Conservation (phyloP, 2,888 invertebrate genomes). For the Lamellibrachia satsuma region DNA sequence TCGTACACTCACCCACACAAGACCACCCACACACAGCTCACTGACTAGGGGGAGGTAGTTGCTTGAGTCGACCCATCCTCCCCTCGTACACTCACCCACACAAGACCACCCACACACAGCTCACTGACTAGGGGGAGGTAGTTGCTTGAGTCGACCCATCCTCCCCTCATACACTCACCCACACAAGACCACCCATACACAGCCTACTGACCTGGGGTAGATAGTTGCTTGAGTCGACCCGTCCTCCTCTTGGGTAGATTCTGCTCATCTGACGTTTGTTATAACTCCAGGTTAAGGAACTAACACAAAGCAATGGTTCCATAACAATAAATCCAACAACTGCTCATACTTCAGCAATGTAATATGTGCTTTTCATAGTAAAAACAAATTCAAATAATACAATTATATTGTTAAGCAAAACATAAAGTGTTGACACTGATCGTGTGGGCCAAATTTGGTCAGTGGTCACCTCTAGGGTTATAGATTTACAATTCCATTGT, state of each 20-base stretch:
- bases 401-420: not conserved
- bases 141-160: constrained; percentile 97
- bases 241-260: constrained; percentile 97
- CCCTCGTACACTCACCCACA: constrained; percentile 83
- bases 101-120: too few relatives aligned
- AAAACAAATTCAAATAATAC: not conserved
- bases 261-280: constrained; percentile 99
- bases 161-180: constrained; percentile 89
- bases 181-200: too few relatives aligned
- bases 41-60: constrained; percentile 97
- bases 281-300: constrained; percentile 70
- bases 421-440: not conserved
- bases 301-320: too few relatives aligned
- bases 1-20: constrained; percentile 77
- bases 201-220: constrained; percentile 86
- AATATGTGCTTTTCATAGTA: not conserved
- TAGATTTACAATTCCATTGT: not conserved
- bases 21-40: constrained; percentile 68
- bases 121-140: constrained; percentile 92
- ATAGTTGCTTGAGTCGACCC: constrained; percentile 99
- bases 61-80: constrained; percentile 97
- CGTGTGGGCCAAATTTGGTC: too few relatives aligned
- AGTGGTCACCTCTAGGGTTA: not conserved
- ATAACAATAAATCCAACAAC: not conserved
- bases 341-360: not conserved